These are phyloP conservation scores for Drosophila suzukii DNA, from an alignment of 1,140 invertebrate species.

Conservation along the genomic window DNA sequence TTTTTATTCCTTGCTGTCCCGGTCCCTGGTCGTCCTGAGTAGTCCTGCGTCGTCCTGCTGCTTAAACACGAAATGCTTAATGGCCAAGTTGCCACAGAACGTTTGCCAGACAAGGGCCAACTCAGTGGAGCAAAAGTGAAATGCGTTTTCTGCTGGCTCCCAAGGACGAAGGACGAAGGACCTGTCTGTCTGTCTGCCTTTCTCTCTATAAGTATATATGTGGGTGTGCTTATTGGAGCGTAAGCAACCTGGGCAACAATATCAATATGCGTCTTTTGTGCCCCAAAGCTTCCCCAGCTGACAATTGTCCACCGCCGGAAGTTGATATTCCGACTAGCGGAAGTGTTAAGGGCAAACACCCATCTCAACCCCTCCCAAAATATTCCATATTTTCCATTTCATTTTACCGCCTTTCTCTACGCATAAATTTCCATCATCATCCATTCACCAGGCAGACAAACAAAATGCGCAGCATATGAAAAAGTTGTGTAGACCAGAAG, in stretches of 20 bases:
- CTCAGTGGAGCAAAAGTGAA: constrained; percentile 70
- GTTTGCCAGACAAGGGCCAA: constrained; percentile 50
- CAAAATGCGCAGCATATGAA: constrained; percentile 36
- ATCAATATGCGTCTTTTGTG: constrained; percentile 74
- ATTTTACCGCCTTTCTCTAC: constrained; percentile 22
- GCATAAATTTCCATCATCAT: constrained; percentile 69
- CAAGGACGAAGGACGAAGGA: constrained; percentile 20
- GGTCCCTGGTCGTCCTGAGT: not conserved
- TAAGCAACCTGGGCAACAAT: constrained; percentile 73
- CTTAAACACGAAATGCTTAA: constrained; percentile 71
- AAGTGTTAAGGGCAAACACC: constrained; percentile 58
- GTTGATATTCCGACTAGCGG: constrained; percentile 72
- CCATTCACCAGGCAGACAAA: constrained; percentile 27
- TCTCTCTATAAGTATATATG: not conserved
- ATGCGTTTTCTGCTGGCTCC: constrained; percentile 69
- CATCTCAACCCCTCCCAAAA: constrained; percentile 9
- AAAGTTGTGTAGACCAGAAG: constrained; percentile 29
- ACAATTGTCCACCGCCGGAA: constrained; percentile 74
- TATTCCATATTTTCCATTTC: constrained; percentile 65
- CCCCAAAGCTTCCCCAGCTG: constrained; percentile 23
- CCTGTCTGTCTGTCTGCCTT: constrained; percentile 36
- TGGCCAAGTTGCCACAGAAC: constrained; percentile 79
- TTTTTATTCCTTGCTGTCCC: constrained; percentile 45
- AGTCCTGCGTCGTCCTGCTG: constrained; percentile 6
- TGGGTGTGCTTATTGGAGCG: constrained; percentile 58